Evolutionary conservation across 2,888 invertebrate species (phyloP).

Genomic region (Pollenia angustigena): DNA sequence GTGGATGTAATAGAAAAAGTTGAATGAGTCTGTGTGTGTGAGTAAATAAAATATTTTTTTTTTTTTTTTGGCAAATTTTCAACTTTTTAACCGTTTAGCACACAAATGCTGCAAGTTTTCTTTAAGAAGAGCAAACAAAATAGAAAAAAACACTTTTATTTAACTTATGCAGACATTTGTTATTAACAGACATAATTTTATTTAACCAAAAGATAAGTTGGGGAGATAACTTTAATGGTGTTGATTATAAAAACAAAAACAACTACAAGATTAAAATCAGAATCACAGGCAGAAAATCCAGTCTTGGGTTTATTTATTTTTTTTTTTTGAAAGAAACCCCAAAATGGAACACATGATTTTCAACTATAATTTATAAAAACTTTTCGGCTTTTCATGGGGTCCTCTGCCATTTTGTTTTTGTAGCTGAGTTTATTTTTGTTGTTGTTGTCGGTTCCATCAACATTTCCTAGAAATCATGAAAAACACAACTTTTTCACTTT

Average conservation of each 20-base stretch:
- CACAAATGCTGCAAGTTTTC: slow-evolving; percentile 27
- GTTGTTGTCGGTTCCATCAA: slow-evolving; percentile 21
- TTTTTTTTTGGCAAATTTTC: slow-evolving; percentile 29
- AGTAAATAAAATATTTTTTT: background rate
- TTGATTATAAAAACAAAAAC: slow-evolving; percentile 23
- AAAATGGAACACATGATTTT: slow-evolving; percentile 43
- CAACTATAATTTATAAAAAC: slow-evolving; percentile 42
- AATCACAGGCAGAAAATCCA: background rate
- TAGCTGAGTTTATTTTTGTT: background rate
- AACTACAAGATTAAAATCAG: background rate
- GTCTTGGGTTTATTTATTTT: background rate
- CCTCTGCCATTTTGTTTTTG: background rate
- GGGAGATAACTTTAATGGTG: slow-evolving; percentile 13
- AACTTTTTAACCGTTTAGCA: slow-evolving; percentile 39
- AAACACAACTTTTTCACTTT: background rate
- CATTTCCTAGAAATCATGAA: slow-evolving; percentile 32
- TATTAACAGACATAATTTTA: slow-evolving; percentile 41
- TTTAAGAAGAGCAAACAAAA: background rate
- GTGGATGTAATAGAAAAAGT: background rate
- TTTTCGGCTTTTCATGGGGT: slow-evolving; percentile 6
- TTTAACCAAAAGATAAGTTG: slow-evolving; percentile 39
- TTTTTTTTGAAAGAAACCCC: background rate
- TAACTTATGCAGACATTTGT: slow-evolving; percentile 44
- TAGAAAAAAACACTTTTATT: slow-evolving; percentile 25
- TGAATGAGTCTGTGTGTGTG: background rate